Conservation (phyloP, 2,113 vertebrate genomes). For the Trochalopteron elliotii region DNA sequence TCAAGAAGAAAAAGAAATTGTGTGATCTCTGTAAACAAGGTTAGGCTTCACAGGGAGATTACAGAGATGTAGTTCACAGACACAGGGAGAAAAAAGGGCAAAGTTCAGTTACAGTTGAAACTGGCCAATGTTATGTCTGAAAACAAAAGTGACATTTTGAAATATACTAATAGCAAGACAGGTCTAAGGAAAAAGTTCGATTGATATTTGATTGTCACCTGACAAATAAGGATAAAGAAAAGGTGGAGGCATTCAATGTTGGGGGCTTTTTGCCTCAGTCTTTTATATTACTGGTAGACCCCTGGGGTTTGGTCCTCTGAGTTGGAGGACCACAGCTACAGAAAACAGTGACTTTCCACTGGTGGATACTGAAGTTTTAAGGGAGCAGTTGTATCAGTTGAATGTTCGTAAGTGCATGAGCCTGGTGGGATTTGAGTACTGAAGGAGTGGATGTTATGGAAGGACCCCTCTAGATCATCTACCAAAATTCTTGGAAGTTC, state of each 20-base stretch:
- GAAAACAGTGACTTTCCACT: neutral
- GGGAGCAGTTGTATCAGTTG: neutral
- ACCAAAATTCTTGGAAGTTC: neutral
- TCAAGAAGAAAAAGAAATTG: neutral
- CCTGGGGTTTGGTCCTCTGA: neutral
- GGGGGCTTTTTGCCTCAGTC: neutral
- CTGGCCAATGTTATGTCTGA: neutral
- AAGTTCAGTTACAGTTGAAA: neutral
- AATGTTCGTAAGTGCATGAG: accelerated
- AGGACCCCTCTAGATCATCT: neutral
- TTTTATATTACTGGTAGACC: neutral
- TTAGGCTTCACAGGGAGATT: neutral
- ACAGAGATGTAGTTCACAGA: neutral
- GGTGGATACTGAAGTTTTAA: neutral
- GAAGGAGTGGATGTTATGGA: neutral
- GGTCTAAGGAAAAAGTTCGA: neutral
- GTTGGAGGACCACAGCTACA: neutral
- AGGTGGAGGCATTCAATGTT: neutral
- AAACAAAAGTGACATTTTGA: neutral
- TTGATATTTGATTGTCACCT: neutral
- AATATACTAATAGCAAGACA: neutral
- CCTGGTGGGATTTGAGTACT: neutral
- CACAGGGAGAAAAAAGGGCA: neutral
- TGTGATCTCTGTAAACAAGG: neutral
- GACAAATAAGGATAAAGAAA: neutral